These are phyloP conservation scores for Danaus melanippus DNA, from an alignment of 1,140 invertebrate genomes.

Conservation along the genomic window DNA sequence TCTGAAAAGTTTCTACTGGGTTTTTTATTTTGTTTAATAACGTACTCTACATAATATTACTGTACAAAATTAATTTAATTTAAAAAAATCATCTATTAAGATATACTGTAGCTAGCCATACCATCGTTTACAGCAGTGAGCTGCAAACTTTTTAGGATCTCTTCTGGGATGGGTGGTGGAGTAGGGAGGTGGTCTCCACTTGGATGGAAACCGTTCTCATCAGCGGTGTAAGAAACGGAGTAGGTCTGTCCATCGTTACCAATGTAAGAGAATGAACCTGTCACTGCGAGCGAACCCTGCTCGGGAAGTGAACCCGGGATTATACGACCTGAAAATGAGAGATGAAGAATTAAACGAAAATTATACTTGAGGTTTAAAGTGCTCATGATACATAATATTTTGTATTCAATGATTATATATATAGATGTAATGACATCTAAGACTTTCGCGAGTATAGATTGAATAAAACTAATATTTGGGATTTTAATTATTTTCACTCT, in stretches of 20 bases:
- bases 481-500: too few relatives aligned
- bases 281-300: conserved; percentile 48
- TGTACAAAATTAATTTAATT: too few relatives aligned
- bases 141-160: conserved; percentile 75
- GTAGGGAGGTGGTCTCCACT: conserved; percentile 73
- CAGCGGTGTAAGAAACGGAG: conserved; percentile 74
- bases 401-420: too few relatives aligned
- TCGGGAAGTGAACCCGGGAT: conserved; percentile 50
- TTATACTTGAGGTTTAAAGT: background rate
- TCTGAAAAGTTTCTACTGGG: too few relatives aligned
- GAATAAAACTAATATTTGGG: too few relatives aligned
- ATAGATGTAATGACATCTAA: too few relatives aligned
- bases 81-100: too few relatives aligned
- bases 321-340: conserved; percentile 28
- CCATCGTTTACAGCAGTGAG: conserved; percentile 52
- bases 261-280: conserved; percentile 72
- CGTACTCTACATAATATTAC: too few relatives aligned
- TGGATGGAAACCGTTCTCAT: conserved; percentile 76
- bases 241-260: conserved; percentile 73
- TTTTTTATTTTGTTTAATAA: too few relatives aligned
- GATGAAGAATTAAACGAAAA: background rate
- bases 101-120: conserved; percentile 13
- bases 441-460: too few relatives aligned
- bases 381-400: too few relatives aligned
- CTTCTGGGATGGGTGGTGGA: conserved; percentile 80